Conservation (phyloP, 2,888 invertebrate genomes). For the Gandaritis pyraliata region DNA sequence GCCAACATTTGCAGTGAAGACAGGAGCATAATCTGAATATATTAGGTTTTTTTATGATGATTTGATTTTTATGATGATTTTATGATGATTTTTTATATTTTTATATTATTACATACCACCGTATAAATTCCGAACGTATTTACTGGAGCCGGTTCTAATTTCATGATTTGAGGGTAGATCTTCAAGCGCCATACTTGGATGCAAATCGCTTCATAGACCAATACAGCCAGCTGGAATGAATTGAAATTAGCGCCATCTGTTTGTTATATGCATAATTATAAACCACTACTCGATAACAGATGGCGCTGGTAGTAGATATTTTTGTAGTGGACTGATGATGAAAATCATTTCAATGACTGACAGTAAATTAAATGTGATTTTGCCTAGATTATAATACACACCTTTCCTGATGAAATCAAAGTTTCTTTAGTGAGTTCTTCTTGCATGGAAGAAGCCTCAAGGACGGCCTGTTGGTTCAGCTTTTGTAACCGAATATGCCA, state of each 20-base stretch:
- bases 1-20: too few species aligned
- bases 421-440: conserved; percentile 95
- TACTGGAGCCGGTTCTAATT: conserved; percentile 86
- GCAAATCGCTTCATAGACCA: conserved; percentile 93
- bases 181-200: conserved; percentile 94
- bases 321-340: too few species aligned
- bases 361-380: too few species aligned
- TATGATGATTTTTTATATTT: too few species aligned
- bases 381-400: conserved; percentile 52
- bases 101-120: too few species aligned
- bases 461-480: conserved; percentile 93
- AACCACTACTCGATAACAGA: too few species aligned
- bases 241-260: conserved; percentile 22
- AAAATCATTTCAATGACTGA: too few species aligned
- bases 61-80: too few species aligned
- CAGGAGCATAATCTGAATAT: too few species aligned
- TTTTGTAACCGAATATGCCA: conserved; percentile 93
- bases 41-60: too few species aligned
- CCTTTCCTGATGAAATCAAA: conserved; percentile 90
- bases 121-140: conserved; percentile 91
- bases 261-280: too few species aligned
- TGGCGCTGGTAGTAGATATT: too few species aligned
- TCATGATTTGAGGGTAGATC: conserved; percentile 90
- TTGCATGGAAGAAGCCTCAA: conserved; percentile 90
- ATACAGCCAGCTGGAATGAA: conserved; percentile 85